Evolutionary conservation across 2,113 vertebrate species (phyloP).

Genomic region (Motacilla tschutschensis): DNA sequence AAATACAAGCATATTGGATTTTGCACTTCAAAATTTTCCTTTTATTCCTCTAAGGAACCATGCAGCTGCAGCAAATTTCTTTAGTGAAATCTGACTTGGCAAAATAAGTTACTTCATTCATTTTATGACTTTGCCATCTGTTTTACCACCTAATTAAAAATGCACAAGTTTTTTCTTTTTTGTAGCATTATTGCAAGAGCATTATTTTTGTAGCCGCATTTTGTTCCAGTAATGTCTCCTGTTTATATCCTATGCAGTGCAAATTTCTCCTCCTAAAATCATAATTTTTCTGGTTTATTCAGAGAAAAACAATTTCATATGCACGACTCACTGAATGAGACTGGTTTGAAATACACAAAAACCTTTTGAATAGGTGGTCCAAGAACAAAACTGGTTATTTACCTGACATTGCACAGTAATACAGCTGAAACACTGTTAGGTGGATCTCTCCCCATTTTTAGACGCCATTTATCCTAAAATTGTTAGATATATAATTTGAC

Average conservation of each 20-base stretch:
- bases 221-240: background rate
- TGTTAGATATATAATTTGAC: background rate
- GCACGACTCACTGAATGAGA: background rate
- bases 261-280: background rate
- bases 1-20: background rate
- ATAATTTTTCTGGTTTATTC: background rate
- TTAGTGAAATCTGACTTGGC: background rate
- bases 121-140: background rate
- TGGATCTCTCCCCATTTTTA: background rate
- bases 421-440: background rate
- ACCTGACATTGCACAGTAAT: background rate
- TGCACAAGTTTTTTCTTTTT: background rate
- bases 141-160: constrained; percentile 7
- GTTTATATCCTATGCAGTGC: background rate
- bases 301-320: background rate
- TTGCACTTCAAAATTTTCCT: background rate
- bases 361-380: background rate
- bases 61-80: background rate
- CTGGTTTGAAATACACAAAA: background rate
- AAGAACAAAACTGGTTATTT: background rate
- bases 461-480: background rate
- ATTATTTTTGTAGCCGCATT: background rate
- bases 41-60: background rate
- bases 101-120: background rate
- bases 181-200: background rate